Conservation (phyloP, 2,888 invertebrate species). For the Ectemnius cavifrons region DNA sequence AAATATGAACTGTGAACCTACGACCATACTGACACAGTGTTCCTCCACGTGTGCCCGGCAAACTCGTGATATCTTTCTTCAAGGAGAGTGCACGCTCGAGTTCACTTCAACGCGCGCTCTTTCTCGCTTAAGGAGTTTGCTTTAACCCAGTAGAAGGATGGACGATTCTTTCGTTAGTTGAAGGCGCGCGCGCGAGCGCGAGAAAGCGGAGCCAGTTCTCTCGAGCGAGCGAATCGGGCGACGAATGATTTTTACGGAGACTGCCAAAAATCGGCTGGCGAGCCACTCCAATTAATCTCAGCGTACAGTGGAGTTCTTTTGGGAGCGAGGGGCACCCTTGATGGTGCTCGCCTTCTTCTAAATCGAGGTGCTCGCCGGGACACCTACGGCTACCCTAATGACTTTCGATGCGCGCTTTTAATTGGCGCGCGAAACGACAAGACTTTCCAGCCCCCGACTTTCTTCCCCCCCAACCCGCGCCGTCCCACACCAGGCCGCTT, state of each 20-base stretch:
- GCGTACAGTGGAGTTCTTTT: constrained; percentile 37
- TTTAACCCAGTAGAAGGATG: constrained; percentile 6
- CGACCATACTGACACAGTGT: too few relatives aligned
- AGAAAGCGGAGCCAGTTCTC: too few relatives aligned
- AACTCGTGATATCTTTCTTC: too few relatives aligned
- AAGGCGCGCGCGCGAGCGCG: too few relatives aligned
- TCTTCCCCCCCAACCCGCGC: too few relatives aligned
- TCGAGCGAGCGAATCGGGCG: too few relatives aligned
- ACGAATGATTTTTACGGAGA: too few relatives aligned
- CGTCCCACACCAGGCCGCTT: too few relatives aligned
- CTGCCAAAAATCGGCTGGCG: constrained; percentile 35
- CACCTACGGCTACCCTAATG: constrained; percentile 58
- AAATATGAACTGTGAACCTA: too few relatives aligned
- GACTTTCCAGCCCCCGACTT: constrained; percentile 6
- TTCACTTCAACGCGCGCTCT: not conserved
- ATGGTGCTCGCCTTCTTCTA: not conserved
- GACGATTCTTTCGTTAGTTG: not conserved
- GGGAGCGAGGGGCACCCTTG: too few relatives aligned
- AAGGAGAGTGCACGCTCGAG: not conserved
- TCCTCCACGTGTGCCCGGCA: too few relatives aligned
- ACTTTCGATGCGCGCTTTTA: constrained; percentile 60
- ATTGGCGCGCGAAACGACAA: constrained; percentile 62
- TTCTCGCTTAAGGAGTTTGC: constrained; percentile 8
- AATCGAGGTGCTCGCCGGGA: constrained; percentile 18
- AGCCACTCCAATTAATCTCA: constrained; percentile 51